Evolutionary conservation across 2,797 vertebrate species (phyloP).

Genomic region (Tapirus indicus): DNA sequence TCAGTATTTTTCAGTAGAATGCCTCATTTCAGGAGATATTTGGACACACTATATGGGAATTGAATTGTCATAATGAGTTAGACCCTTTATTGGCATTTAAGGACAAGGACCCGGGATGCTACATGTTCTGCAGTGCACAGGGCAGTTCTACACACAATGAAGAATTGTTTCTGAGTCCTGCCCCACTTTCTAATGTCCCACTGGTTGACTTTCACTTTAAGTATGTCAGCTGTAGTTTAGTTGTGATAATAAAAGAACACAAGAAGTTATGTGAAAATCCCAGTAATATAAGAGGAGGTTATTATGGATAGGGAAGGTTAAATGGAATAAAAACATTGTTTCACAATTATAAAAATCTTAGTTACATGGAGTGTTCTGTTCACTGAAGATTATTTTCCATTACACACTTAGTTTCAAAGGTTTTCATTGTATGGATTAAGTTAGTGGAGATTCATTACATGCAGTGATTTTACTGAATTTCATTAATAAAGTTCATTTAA

Average conservation of each 20-base stretch:
- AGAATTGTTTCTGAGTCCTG: not conserved
- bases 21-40: not conserved
- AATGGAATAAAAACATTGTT: not conserved
- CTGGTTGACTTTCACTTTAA: not conserved
- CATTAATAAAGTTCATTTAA: not conserved
- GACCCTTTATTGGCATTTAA: not conserved
- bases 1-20: not conserved
- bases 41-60: not conserved
- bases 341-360: not conserved
- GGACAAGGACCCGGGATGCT: not conserved
- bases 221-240: not conserved
- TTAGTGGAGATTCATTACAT: not conserved
- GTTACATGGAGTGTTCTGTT: not conserved
- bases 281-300: not conserved
- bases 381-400: not conserved
- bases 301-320: not conserved
- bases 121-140: not conserved
- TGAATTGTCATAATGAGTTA: not conserved
- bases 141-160: not conserved
- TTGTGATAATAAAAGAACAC: not conserved
- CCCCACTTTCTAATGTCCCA: not conserved
- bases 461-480: not conserved
- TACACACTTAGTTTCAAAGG: not conserved
- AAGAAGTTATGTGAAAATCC: not conserved
- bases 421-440: not conserved